These are phyloP conservation scores for Erpornis zantholeuca DNA, from an alignment of 2,113 vertebrate species.

Conservation along the genomic window DNA sequence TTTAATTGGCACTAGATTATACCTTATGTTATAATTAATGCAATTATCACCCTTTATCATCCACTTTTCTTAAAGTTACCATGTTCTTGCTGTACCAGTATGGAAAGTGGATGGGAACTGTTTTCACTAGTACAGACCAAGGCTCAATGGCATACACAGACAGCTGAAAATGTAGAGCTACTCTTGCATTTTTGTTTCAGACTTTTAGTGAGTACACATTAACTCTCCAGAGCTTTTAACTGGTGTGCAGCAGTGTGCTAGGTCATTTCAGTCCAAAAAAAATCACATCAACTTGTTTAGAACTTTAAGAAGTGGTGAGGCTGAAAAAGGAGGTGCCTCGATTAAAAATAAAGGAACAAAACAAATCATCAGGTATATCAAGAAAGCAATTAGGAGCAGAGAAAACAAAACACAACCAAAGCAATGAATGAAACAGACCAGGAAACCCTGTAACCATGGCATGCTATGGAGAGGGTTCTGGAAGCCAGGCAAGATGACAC, in stretches of 20 bases:
- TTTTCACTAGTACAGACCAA: constrained; percentile 63
- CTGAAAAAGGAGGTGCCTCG: constrained; percentile 72
- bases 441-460: constrained; percentile 90
- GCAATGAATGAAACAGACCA: constrained; percentile 82
- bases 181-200: constrained; percentile 39
- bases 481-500: constrained; percentile 93
- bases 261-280: constrained; percentile 52
- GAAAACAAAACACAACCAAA: constrained; percentile 81
- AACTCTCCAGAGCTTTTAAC: constrained; percentile 53
- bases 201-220: constrained; percentile 54
- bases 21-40: constrained; percentile 51
- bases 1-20: constrained; percentile 66
- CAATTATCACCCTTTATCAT: constrained; percentile 47
- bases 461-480: constrained; percentile 93
- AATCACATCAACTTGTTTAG: constrained; percentile 55
- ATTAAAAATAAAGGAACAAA: constrained; percentile 75
- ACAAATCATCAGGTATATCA: constrained; percentile 63
- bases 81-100: constrained; percentile 52
- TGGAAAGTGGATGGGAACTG: constrained; percentile 39
- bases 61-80: constrained; percentile 65
- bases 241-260: constrained; percentile 40
- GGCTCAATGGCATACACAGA: constrained; percentile 57
- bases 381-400: constrained; percentile 74
- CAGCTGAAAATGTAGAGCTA: constrained; percentile 66
- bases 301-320: constrained; percentile 69